Evolutionary conservation across 2,797 vertebrate species (phyloP), one percentile per base, ranked within the genome.

Genomic region (Chaetodon trifasciatus): DNA sequence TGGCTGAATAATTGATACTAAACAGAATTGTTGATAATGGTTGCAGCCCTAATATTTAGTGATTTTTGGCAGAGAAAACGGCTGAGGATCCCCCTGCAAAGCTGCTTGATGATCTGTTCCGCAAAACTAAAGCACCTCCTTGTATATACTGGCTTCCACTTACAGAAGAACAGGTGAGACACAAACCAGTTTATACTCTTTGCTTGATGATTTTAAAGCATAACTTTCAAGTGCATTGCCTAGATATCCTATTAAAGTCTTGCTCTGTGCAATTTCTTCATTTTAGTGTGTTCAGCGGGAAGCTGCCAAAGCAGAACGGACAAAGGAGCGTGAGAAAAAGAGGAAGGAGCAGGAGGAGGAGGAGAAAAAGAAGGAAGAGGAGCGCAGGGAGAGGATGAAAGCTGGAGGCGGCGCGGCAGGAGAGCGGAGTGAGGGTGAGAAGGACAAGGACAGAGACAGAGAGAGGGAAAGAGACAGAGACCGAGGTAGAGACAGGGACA

Each of bases 81-180:
- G 94, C 96, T 1, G 97, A 98, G 78, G 97, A 98, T 71, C 97
- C 97, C 0, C 97, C 97, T 1, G 97, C 97, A 52, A 98, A 98
- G 90, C 92, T 98, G 66, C 92, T 98, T 2, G 97, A 98, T 5
- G 97, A 98, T 84, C 94, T 98, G 71, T 98, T 98, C 90, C 93
- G 96, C 35, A 98, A 98, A 95, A 98, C 97, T 80, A 98, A 97
- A 94, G 97, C 97, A 3, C 96, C 96, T 32, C 97, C 97, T 3
- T 98, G 97, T 90, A 98, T 98, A 85, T 98, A 98, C 83, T 98
- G 97, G 97, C 97, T 98, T 28, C 97, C 97, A 0, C 96, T 98
- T 6, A 97, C 97, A 0, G 97, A 97, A 32, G 96, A 97, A 66
- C 96, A 97, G 96, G 97, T 97, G 74, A 79, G 65, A 62, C 24